Conservation (phyloP, 2,888 invertebrate genomes). For the Gandaritis pyraliata region DNA sequence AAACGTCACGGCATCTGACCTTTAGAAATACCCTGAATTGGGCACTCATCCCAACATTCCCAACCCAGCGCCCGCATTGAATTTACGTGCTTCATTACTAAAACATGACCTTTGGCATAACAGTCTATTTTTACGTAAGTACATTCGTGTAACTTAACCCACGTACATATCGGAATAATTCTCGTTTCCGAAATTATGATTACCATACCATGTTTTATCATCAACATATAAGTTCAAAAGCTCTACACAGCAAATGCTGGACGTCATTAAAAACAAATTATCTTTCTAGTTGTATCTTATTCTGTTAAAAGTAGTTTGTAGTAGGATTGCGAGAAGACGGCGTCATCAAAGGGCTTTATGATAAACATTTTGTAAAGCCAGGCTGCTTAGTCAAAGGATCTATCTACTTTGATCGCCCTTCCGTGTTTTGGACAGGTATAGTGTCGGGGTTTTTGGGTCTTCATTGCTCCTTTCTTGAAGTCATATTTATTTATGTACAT, state of each 20-base stretch:
- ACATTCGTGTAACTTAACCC: slow-evolving; percentile 4
- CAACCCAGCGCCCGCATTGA: slow-evolving; percentile 13
- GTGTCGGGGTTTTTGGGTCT: slow-evolving; percentile 23
- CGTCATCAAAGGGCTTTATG: slow-evolving; percentile 51
- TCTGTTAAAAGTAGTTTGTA: slow-evolving; percentile 25
- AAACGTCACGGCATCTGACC: slow-evolving; percentile 12
- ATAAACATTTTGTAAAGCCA: slow-evolving; percentile 42
- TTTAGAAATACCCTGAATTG: slow-evolving; percentile 18
- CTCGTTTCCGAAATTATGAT: slow-evolving; percentile 19
- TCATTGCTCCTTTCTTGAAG: background rate
- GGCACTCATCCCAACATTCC: slow-evolving; percentile 15
- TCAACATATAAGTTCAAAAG: slow-evolving; percentile 26
- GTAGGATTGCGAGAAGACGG: slow-evolving; percentile 44
- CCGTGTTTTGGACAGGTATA: slow-evolving; percentile 41
- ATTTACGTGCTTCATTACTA: slow-evolving; percentile 10
- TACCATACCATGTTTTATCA: slow-evolving; percentile 31
- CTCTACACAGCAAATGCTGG: slow-evolving; percentile 19
- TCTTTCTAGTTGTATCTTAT: slow-evolving; percentile 22
- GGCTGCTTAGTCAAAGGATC: slow-evolving; percentile 42
- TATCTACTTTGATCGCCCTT: slow-evolving; percentile 45
- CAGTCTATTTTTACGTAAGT: slow-evolving; percentile 5
- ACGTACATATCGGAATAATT: background rate
- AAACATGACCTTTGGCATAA: slow-evolving; percentile 10
- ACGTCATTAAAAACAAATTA: slow-evolving; percentile 37
- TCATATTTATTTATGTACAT: too few species aligned